Base-by-base conservation (phyloP, 2,113 vertebrate genomes). In the Lota lota region DNA sequence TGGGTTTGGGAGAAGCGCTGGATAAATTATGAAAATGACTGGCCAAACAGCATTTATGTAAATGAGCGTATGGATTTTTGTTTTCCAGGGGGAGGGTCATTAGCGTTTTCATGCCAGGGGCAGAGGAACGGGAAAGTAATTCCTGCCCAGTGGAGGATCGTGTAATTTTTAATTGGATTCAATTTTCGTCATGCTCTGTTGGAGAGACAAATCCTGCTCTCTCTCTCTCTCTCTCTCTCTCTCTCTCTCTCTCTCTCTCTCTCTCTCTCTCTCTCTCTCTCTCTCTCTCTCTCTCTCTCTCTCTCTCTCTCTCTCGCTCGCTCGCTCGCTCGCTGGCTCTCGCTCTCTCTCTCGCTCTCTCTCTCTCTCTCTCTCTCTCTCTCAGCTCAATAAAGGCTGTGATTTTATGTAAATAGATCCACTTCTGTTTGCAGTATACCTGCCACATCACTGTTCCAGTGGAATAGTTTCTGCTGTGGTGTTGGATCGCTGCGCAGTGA, bases 381-480 rank as follows among this genome's bases (percentile, higher is more conserved):
- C 61, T 62, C 22, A 21, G 63, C 50, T 73, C 73, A 70, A 85
- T 87, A 66, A 81, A 75, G 65, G 64, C 60, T 77, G 83, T 64
- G 85, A 79, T 85, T 83, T 84, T 84, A 79, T 75, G 76, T 70
- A 61, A 78, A 68, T 81, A 74, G 74, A 70, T 70, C 36, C 68
- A 58, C 56, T 60, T 62, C 69, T 54, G 47, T 84, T 80, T 63
- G 51, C 77, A 77, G 36, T 40, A 59, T 59, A 82, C 70, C 69
- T 77, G 62, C 64, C 67, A 24, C 56, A 62, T 60, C 63, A 54
- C 73, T 8, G 22, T 69, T 80, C 61, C 79, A 36, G 70, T 22
- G 21, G 36, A 5, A 40, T 1, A 40, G 36, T 40, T 40, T 40
- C 36, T 11, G 36, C 36, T 10, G 7, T 40, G 36, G 6, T 40